Evolutionary conservation across 2,888 invertebrate genomes (phyloP), one percentile per base, ranked within the genome.

Genomic region (Ophion obscuratus): DNA sequence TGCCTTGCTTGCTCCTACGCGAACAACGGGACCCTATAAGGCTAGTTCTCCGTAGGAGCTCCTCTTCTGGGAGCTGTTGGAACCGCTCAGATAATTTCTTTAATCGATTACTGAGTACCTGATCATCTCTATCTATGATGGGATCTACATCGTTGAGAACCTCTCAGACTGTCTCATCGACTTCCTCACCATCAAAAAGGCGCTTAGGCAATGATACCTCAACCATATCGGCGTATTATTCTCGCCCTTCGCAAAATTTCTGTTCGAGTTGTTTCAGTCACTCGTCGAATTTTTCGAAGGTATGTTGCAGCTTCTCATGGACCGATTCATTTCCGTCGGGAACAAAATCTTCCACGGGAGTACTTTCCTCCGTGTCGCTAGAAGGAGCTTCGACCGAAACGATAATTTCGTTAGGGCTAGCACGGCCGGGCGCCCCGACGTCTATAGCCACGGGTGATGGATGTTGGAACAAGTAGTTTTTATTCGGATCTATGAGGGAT

Each of bases 281-380:
- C 31, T 66, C 36, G 17, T 66, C 66, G 36, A 67, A 67, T 40
- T 67, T n/a, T n/a, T 20, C n/a, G 3, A 67, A 40, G n/a, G 44
- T n/a, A 2, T 17, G 11, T 36, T 9, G 9, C 5, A 67, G 10
- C n/a, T 4, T 5, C 14, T 67, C 40, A 10, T 0, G 20, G 0
- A 11, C 0, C 0, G 17, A 6, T 67, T 67, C 0, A 24, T 24
- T 24, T 24, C 0, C 24, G 1, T 24, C 24, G 24, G 24, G 24
- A 24, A 24, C 24, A 1, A 10, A 10, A 0, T 61, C 61, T 6
- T 24, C 61, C n/a, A 61, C 61, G 0, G 36, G 36, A 5, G 5
- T 36, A 0, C 36, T 36, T 0, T 36, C 36, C 4, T 36, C 36
- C 36, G 59, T 14, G 2, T 59, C 59, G 0, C 17, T 59, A 20